Conservation (phyloP, 1,140 invertebrate species). For the Drosophila bocqueti region DNA sequence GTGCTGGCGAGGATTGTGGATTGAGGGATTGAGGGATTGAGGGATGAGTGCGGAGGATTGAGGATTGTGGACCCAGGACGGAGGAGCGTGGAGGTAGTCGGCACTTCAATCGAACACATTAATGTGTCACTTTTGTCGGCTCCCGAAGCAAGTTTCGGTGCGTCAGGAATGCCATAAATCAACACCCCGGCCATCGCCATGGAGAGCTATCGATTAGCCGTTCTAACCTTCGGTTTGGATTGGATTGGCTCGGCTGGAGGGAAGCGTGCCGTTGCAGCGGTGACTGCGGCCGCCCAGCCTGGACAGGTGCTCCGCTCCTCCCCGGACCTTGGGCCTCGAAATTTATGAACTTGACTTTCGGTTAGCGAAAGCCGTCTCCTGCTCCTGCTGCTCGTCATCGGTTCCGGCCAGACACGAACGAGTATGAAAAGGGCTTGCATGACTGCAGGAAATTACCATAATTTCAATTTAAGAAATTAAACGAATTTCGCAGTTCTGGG, state of each 20-base stretch:
- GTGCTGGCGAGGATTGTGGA: constrained; percentile 18
- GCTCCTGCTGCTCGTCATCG: constrained; percentile 3
- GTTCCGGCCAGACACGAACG: constrained; percentile 63
- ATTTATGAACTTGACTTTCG: constrained; percentile 78
- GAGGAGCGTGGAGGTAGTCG: constrained; percentile 11
- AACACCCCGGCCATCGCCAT: constrained; percentile 63
- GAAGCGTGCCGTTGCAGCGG: constrained; percentile 40
- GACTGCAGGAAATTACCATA: constrained; percentile 81
- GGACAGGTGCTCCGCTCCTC: constrained; percentile 18
- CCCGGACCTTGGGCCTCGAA: constrained; percentile 42
- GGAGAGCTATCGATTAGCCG: constrained; percentile 69
- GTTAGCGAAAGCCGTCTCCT: constrained; percentile 39
- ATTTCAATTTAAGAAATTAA: constrained; percentile 84
- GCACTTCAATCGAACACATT: constrained; percentile 58
- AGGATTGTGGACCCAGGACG: not conserved
- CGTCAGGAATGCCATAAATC: constrained; percentile 71
- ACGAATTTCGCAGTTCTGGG: constrained; percentile 63
- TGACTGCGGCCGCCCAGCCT: constrained; percentile 40
- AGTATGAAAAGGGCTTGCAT: constrained; percentile 71
- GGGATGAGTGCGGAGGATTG: not conserved
- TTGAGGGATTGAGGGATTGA: not conserved
- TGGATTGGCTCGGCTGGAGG: constrained; percentile 17
- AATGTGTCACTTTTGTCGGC: constrained; percentile 69
- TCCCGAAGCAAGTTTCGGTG: constrained; percentile 52
- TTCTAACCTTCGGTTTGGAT: constrained; percentile 51